Base-by-base conservation (phyloP, 2,113 vertebrate genomes). In the Scalopus aquaticus region DNA sequence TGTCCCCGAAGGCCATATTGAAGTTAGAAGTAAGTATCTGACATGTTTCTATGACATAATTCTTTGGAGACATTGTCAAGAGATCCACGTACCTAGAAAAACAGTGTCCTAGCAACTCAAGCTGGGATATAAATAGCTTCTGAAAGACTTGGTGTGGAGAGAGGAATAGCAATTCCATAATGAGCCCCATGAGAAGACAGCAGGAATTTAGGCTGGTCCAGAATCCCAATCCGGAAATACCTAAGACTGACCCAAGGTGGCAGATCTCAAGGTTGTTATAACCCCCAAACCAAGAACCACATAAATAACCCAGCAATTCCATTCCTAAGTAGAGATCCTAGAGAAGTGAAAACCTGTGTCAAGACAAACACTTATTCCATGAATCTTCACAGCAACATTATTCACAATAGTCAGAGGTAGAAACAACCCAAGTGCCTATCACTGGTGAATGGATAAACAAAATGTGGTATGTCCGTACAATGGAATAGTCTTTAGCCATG, bases 31-130 rank as follows among this genome's bases (percentile, higher is more conserved):
- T n/a, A n/a, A 74, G 26, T 35, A 1, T 22, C 74, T 79, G 62
- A 90, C 49, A n/a, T 51, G 37, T 78, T 58, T 83, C 88, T 80
- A 35, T 16, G 44, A 13, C 64, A 54, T 64, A 79, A 65, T 46
- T 79, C 20, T 56, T n/a, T 26, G 44, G 56, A 79, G 73, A 46
- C 24, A 2, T 7, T 15, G 49, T 94, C 69, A 9, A 67, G 44
- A 62, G 32, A 32, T n/a, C 46, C 35, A 1, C 19, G 5, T 17
- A 51, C 35, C 19, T 19, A 9, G 60, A 73, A 35, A 54, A 19
- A 17, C 3, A 22, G 54, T 5, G 1, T 32, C 15, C 0, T 22
- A n/a, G 28, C 54, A 20, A n/a, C 42, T n/a, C 37, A 7, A 20
- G 35, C 56, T 62, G 67, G 51, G 30, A 9, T 67, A 39, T n/a